Evolutionary conservation across 2,888 invertebrate species (phyloP).

Genomic region (Arge pagana): DNA sequence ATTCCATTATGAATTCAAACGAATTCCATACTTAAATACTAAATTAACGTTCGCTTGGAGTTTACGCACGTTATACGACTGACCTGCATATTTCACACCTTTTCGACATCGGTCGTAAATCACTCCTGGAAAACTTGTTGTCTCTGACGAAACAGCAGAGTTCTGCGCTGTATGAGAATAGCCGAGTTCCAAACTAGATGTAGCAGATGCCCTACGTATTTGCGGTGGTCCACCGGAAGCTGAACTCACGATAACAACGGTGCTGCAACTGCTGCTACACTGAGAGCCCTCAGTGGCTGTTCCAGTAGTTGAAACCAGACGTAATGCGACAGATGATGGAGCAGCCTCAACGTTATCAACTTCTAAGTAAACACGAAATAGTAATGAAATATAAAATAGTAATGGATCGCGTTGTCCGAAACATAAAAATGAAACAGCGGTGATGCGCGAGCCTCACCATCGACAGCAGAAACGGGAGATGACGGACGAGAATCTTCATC

Average conservation of each 20-base stretch:
- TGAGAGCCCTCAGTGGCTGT: constrained; percentile 67
- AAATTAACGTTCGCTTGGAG: too few relatives aligned
- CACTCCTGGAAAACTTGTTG: constrained; percentile 63
- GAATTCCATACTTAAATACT: too few relatives aligned
- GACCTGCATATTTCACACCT: constrained; percentile 45
- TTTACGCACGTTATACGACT: too few relatives aligned
- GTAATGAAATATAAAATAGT: too few relatives aligned
- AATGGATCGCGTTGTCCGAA: background rate
- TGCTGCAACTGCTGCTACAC: constrained; percentile 85
- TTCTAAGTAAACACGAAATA: constrained; percentile 39
- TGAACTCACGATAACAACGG: constrained; percentile 75
- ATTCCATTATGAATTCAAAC: background rate
- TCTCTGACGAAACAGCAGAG: constrained; percentile 71
- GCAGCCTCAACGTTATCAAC: constrained; percentile 45
- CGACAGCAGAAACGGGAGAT: constrained; percentile 47
- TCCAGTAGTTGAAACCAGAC: constrained; percentile 28
- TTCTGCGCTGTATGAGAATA: constrained; percentile 88
- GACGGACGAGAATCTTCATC: constrained; percentile 42
- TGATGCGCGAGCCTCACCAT: too few relatives aligned
- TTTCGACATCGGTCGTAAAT: constrained; percentile 55
- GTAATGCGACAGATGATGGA: constrained; percentile 29
- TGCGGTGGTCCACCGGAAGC: constrained; percentile 58
- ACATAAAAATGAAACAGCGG: too few relatives aligned
- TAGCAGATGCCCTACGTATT: constrained; percentile 66
- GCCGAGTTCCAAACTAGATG: constrained; percentile 81